phyloP scores from a whole-genome alignment of 2,113 vertebrate genomes.

The Uropsilus gracilis region DNA sequence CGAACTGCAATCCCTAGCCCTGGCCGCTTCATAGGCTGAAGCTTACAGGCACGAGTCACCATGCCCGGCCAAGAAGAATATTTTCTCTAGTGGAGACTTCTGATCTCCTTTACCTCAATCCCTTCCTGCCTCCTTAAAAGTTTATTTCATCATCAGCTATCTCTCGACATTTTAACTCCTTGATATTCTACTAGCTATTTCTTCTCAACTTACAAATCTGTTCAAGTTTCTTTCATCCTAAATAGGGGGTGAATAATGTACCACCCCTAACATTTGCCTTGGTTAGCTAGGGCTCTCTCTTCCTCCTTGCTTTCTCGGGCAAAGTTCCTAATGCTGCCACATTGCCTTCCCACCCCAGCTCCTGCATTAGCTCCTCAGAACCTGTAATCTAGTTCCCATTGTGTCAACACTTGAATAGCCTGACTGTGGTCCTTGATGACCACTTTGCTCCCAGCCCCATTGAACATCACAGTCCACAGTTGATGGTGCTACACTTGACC shows the following conservation, averaged over 20 bases:
- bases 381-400: not conserved
- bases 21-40: too few relatives aligned
- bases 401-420: too few relatives aligned
- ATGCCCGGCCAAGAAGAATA: not conserved
- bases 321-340: not conserved
- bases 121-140: not conserved
- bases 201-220: not conserved
- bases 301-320: not conserved
- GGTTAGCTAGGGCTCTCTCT: not conserved
- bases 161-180: not conserved
- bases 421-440: not conserved
- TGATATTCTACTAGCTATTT: not conserved
- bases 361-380: not conserved
- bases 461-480: fast-evolving
- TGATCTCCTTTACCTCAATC: not conserved
- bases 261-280: not conserved
- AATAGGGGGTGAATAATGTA: not conserved
- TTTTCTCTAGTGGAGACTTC: not conserved
- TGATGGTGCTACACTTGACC: too few relatives aligned
- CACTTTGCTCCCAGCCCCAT: too few relatives aligned
- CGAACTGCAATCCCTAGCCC: too few relatives aligned
- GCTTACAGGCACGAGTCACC: too few relatives aligned
- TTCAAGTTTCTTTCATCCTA: not conserved
- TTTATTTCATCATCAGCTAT: not conserved
- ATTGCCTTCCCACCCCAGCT: too few relatives aligned